Evolutionary conservation across 2,113 vertebrate species (phyloP), one percentile per base, ranked within the genome.

Genomic region (Desmodus rotundus): DNA sequence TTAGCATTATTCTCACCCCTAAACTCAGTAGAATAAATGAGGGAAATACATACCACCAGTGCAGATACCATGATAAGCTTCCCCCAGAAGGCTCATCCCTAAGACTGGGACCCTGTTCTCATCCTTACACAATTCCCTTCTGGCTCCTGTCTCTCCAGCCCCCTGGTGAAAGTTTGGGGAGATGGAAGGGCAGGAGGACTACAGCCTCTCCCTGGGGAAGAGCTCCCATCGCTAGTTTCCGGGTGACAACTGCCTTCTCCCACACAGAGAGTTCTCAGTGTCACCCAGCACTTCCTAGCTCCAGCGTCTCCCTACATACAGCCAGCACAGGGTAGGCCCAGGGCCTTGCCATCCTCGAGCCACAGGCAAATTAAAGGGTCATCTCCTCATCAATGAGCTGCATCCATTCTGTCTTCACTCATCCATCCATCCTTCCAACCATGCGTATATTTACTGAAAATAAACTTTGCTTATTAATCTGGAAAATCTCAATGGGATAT

Each of bases 11-110:
- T 36, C 58, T 50, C n/a, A 68, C 52, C 67, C 47, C 20, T 56
- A 85, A 82, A 93, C 24, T 76, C 65, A 68, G 90, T 36, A 82
- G 70, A 80, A 85, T 83, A 68, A 93, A 95, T 15, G 90, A 67
- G 38, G 41, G 24, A 96, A 93, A 56, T 61, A 68, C 26, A 68
- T 47, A 38, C 54, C 45, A 73, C 38, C 33, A 67, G 78, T 61
- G 87, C 83, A 54, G 72, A 96, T 5, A 20, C 45, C 36, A 80
- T 61, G 61, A 93, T 56, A 73, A 84, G 14, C n/a, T 63, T 36
- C 26, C 19, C 19, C 13, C 43, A 76, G 73, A 73, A 33, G 45
- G 11, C 20, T 67, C 43, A 72, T 65, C 77, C 63, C 82, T 74
- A 88, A 93, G 65, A 84, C 10, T 13, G 2, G 54, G 36, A 54